Base-by-base conservation (phyloP, 2,888 invertebrate genomes). In the Geotrupes spiniger region DNA sequence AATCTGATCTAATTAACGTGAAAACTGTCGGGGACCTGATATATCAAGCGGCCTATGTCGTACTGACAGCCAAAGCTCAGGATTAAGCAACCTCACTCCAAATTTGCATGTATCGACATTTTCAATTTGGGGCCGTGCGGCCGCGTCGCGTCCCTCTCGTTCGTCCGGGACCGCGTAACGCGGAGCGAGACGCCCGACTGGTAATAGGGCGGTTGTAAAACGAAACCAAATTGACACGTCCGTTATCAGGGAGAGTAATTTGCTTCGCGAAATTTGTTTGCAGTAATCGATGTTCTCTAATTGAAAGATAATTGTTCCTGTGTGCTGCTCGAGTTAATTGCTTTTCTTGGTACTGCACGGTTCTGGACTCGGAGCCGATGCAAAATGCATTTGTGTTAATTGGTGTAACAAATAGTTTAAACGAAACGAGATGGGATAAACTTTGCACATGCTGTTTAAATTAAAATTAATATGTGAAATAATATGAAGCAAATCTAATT, bases 21-120 rank as follows among this genome's bases (percentile, higher is more conserved):
- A 52, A 47, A 60, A 54, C 59, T 57, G 59, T 60, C 57, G 53
- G 54, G 49, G 43, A 49, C 54, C 54, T 52, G 58, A 59, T 59
- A 56, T 58, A 59, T 59, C 59, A 53, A 52, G 45, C 56, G 50
- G 56, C 56, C 56, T 59, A 51, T 57, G 53, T 53, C 49, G 45
- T 44, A 56, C 42, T 55, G 57, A 56, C 58, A 59, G 53, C 50
- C 52, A 55, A 58, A 58, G 55, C 57, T 39, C 42, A 49, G 59
- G 57, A 57, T 59, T 57, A 59, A 49, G 48, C 42, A 47, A 46
- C 51, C 43, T 39, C 47, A 42, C 51, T 51, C 44, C 41, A 48
- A 59, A 59, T 59, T 59, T 59, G 56, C 59, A 59, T 59, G 53
- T 56, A 56, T 47, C 53, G 44, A 44, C 47, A 40, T 47, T 53